phyloP scores from a whole-genome alignment of 2,113 vertebrate species.

The Apaloderma vittatum region DNA sequence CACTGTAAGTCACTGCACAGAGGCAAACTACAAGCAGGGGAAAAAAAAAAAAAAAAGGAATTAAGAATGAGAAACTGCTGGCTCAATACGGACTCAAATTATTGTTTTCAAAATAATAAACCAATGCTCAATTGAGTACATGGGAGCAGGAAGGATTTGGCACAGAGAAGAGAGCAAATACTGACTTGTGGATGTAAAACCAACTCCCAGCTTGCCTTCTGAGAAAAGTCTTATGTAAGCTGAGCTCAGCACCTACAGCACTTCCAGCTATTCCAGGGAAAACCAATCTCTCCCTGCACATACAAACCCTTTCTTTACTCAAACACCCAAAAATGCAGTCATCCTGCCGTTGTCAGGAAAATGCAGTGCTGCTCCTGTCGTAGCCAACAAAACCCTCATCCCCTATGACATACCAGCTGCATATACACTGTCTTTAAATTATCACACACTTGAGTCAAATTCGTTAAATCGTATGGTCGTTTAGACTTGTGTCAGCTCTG shows the following conservation, averaged over 20 bases:
- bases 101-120: conserved; percentile 40
- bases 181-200: conserved; percentile 7
- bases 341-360: conserved; percentile 7
- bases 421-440: not conserved
- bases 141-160: not conserved
- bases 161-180: not conserved
- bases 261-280: conserved; percentile 45
- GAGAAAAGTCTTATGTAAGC: conserved; percentile 66
- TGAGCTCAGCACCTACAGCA: conserved; percentile 55
- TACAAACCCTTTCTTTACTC: conserved; percentile 61
- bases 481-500: not conserved
- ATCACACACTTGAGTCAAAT: not conserved
- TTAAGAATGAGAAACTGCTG: not conserved
- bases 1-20: not conserved
- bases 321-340: conserved; percentile 37
- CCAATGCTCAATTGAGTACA: not conserved
- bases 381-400: not conserved
- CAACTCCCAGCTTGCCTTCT: conserved; percentile 33
- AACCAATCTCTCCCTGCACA: conserved; percentile 44
- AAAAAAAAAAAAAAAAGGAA: not conserved
- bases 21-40: not conserved
- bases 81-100: not conserved
- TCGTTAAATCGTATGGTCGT: not conserved
- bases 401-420: not conserved
- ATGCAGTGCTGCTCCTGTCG: not conserved